Percentiles rank a stretch among this genome's conserved stretches.
Evolutionary conservation across 2,888 invertebrate species (phyloP).

Genomic region (Artemia sinica): DNA sequence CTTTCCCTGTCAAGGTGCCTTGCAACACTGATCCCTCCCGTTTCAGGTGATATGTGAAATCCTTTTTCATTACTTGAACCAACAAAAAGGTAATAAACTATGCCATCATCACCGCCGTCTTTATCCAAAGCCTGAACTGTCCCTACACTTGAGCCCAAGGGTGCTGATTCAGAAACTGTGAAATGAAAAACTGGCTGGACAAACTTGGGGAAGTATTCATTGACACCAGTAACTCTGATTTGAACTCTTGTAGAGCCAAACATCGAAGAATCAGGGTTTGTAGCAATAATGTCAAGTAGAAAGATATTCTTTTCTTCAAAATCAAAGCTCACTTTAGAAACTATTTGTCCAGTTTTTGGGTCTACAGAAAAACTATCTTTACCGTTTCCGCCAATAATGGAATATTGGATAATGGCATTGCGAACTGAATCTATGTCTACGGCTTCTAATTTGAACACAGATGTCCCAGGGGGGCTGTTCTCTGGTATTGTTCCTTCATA

Average conservation of each 20-base stretch:
- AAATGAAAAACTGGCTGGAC: constrained; percentile 76
- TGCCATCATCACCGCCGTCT: constrained; percentile 69
- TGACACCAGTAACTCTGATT: constrained; percentile 63
- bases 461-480: constrained; percentile 55
- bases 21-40: constrained; percentile 66
- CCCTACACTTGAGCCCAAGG: constrained; percentile 66
- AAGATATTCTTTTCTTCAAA: constrained; percentile 65
- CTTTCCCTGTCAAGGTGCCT: constrained; percentile 66
- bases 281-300: constrained; percentile 55
- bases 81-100: constrained; percentile 75
- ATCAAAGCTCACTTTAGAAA: constrained; percentile 58
- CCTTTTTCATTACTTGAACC: constrained; percentile 83
- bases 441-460: constrained; percentile 56
- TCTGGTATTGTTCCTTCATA: constrained; percentile 65
- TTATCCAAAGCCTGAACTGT: constrained; percentile 71
- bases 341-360: constrained; percentile 53
- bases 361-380: constrained; percentile 60
- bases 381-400: constrained; percentile 55
- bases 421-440: constrained; percentile 70
- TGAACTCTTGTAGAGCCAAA: constrained; percentile 51
- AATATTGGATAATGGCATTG: constrained; percentile 67
- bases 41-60: constrained; percentile 63
- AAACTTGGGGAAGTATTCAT: constrained; percentile 74
- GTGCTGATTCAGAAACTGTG: constrained; percentile 78
- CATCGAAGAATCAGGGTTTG: constrained; percentile 70